These are phyloP conservation scores for Xenops minutus DNA, from an alignment of 2,797 vertebrate species.

Conservation along the genomic window DNA sequence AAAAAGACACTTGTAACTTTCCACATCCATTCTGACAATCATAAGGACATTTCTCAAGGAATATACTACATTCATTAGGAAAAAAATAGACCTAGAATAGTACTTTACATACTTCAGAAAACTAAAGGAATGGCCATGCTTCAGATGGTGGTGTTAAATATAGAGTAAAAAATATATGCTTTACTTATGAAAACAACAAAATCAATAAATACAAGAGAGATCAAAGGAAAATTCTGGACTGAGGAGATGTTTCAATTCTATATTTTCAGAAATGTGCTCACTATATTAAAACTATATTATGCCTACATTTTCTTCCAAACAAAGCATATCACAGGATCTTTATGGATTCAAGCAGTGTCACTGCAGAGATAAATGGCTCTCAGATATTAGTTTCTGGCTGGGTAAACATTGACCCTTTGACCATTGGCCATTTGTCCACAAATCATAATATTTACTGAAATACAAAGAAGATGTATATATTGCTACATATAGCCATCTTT, in stretches of 20 bases:
- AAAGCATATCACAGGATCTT: neutral
- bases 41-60: neutral
- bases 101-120: neutral
- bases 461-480: neutral
- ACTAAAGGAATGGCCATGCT: neutral
- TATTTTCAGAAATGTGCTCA: neutral
- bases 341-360: neutral
- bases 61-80: neutral
- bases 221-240: neutral
- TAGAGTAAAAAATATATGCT: neutral
- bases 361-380: neutral
- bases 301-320: neutral
- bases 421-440: neutral
- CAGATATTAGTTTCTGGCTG: neutral
- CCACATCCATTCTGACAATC: neutral
- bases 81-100: neutral
- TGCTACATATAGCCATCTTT: neutral
- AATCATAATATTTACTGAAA: neutral
- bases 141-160: neutral
- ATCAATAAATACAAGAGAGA: neutral
- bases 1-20: conserved; percentile 17
- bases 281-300: neutral
- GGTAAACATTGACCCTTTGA: neutral
- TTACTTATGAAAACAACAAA: conserved; percentile 18
- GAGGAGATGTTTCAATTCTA: neutral